Base-by-base conservation (phyloP, 2,113 vertebrate genomes). In the Cyphomyrus plagiostoma region DNA sequence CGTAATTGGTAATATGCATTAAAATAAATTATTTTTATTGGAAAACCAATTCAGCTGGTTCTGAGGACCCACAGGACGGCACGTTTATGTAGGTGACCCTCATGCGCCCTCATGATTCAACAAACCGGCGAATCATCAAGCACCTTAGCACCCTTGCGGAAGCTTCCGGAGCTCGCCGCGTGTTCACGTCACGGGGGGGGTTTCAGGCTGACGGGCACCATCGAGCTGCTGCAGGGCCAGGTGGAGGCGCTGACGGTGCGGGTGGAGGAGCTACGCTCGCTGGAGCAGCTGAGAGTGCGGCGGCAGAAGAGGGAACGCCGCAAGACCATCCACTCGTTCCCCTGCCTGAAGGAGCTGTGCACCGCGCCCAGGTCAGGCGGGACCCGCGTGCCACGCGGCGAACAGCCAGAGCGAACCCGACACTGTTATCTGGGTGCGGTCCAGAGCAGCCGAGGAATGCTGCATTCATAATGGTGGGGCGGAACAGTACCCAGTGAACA, bases 321-420 rank as follows among this genome's bases (percentile, higher is more conserved):
- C 80, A 97, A 98, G 92, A 99, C 98, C 26, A 97, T 99, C 91
- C 98, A 99, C 92, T 98, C 98, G 7, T 99, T 99, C 93, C 98
- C 98, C 92, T 99, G 98, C 93, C 96, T 99, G 53, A 98, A 97
- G 93, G 98, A 99, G 91, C 96, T 99, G 42, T 98, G 97, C 94
- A 96, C 96, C 2, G 97, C 97, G 2, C 96, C 97, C 88, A 96
- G 97, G 98, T 99, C 70, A 0, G 53, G 19, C 17, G 19, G 26
- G 9, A 15, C 11, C 23, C 56, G 56, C 56, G 3, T 9, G 21
- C 2, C 1, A 9, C 1, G 23, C 23, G 2, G 8, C 2, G 23
- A 9, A 62, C 21, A 62, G n/a, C 23, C 21, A n/a, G 7, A 62
- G 35, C 66, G 13, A 13, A 74, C 30, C n/a, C 35, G 1, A 30